Conservation (phyloP, 2,888 invertebrate genomes). For the Dryobotodes eremita region DNA sequence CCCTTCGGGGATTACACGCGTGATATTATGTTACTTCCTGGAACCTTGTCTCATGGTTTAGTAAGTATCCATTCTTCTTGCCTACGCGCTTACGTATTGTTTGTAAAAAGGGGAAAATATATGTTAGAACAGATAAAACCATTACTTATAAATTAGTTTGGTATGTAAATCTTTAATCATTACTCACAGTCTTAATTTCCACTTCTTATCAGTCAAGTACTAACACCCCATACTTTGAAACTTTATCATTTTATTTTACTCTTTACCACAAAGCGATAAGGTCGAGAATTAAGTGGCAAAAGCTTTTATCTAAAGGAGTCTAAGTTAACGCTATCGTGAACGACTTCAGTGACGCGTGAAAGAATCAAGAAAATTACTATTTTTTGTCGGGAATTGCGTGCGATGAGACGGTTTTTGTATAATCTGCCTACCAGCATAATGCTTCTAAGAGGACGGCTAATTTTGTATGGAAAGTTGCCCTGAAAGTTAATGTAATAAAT, state of each 20-base stretch:
- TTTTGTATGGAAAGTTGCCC: background rate
- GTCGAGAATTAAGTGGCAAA: constrained; percentile 43
- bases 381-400: constrained; percentile 54
- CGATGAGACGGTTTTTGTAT: background rate
- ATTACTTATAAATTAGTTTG: constrained; percentile 66
- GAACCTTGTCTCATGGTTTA: too few relatives aligned
- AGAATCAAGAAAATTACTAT: constrained; percentile 69
- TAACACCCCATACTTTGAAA: constrained; percentile 67
- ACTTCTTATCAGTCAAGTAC: constrained; percentile 78
- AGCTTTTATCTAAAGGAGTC: constrained; percentile 60
- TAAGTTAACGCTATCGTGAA: constrained; percentile 71
- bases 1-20: background rate
- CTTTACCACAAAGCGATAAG: constrained; percentile 23
- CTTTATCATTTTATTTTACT: constrained; percentile 32
- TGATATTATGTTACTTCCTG: background rate
- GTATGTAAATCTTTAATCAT: constrained; percentile 83
- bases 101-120: constrained; percentile 36
- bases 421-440: constrained; percentile 35
- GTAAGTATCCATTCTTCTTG: constrained; percentile 1
- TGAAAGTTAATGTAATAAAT: background rate
- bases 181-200: constrained; percentile 83
- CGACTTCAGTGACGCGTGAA: constrained; percentile 72
- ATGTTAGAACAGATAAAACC: constrained; percentile 49
- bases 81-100: constrained; percentile 8
- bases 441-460: constrained; percentile 18